Evolutionary conservation across 1,140 invertebrate genomes (phyloP), one percentile per base, ranked within the genome.

Genomic region (Bombyx mandarina): DNA sequence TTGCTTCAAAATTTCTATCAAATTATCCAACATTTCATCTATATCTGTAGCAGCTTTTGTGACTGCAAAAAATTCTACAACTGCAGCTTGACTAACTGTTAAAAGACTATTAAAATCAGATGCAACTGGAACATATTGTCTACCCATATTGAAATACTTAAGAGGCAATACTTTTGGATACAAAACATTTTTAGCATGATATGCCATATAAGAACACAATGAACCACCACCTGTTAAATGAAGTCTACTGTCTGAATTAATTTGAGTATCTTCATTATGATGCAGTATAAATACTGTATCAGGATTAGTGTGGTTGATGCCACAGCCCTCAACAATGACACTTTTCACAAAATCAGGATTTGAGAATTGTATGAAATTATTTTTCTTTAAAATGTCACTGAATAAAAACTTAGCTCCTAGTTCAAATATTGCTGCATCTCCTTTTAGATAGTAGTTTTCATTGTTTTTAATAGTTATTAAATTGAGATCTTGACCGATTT

Each of bases 271-370:
- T 42, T 89, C 86, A 61, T 84, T 79, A 45, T 89, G 79, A 62
- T 91, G 75, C 12, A 94, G 63, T 22, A 91, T 87, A 63, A 92
- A 93, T 6, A 89, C 82, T 22, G 80, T 61, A 12, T 73, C 67
- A 2, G 89, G 82, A 71, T 91, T 79, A 18, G 86, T 83, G 58
- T 91, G 90, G 71, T 92, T 81, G 9, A 88, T 65, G 10, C 92
- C 91, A 66, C 90, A 91, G 5, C 91, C 93, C 82, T 94, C 93
- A 7, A 93, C 82, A 18, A 94, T 73, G 1, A 92, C 66, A 74
- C 92, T 93, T 56, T 90, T 90, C 47, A 86, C 78, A 79, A 94
- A 93, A 78, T 94, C 93, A 7, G 92, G 77, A 80, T 92, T 92
- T 8, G 90, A 91, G 78, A 92, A 90, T 52, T 89, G 88, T 0